These are phyloP conservation scores for Scaptomyza montana DNA, from an alignment of 1,140 invertebrate species.

Conservation along the genomic window DNA sequence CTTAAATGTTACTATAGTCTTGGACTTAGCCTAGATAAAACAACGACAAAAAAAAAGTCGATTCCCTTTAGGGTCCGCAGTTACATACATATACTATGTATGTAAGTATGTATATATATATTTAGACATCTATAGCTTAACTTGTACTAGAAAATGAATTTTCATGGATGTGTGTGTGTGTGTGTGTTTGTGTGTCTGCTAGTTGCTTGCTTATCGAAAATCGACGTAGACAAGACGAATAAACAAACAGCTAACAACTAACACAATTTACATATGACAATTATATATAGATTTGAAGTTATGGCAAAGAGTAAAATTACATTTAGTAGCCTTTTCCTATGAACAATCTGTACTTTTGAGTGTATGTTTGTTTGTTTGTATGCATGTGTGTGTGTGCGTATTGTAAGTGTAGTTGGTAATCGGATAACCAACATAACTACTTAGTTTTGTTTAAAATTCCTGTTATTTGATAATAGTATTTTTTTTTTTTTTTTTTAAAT, in stretches of 20 bases:
- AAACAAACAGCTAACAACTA: background rate
- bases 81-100: background rate
- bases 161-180: constrained; percentile 13
- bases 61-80: constrained; percentile 1
- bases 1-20: constrained; percentile 66
- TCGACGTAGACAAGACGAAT: background rate
- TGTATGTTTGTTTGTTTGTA: constrained; percentile 1
- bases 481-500: too few relatives aligned
- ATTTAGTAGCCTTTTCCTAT: constrained; percentile 5
- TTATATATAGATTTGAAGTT: constrained; percentile 7
- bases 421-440: background rate
- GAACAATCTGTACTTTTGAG: background rate
- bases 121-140: constrained; percentile 69
- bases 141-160: constrained; percentile 56
- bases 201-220: constrained; percentile 12
- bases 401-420: constrained; percentile 16
- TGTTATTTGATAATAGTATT: constrained; percentile 7
- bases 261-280: constrained; percentile 12
- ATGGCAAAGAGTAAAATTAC: constrained; percentile 14
- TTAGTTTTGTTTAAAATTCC: background rate
- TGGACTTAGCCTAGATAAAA: constrained; percentile 48
- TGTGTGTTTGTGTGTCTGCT: background rate
- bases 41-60: constrained; percentile 42
- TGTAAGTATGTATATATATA: background rate
- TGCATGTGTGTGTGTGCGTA: constrained; percentile 9